A percentile compares a stretch with the other conserved stretches of the same genome.
Evolutionary conservation across 1,140 invertebrate genomes (phyloP).

Genomic region (Lutraria rhynchaena): DNA sequence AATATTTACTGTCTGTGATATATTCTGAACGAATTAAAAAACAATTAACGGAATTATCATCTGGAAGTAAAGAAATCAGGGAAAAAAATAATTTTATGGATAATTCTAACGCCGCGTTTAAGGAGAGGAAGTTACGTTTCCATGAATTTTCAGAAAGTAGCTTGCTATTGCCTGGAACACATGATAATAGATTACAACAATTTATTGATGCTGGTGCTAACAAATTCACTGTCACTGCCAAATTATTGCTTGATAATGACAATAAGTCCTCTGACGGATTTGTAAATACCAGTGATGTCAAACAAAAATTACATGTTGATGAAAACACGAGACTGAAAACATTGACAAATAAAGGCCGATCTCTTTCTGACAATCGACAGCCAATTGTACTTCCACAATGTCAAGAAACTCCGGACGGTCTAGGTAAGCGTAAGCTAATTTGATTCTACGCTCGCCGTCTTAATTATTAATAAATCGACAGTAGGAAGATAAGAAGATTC

Average conservation of each 20-base stretch:
- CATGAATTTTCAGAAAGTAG: not conserved
- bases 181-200: not conserved
- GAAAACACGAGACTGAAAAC: no score
- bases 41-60: not conserved
- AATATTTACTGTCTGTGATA: not conserved
- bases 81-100: not conserved
- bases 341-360: no score
- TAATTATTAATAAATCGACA: not conserved
- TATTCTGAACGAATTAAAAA: slow-evolving; percentile 27
- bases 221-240: no score
- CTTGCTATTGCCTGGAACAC: not conserved
- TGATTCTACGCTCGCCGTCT: no score
- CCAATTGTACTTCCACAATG: not conserved
- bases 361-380: not conserved
- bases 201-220: not conserved
- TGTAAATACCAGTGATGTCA: not conserved
- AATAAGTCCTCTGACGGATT: no score
- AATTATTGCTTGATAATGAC: no score
- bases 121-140: slow-evolving; percentile 9
- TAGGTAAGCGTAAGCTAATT: slow-evolving; percentile 9
- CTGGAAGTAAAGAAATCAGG: not conserved
- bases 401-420: not conserved
- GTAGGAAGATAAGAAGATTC: not conserved
- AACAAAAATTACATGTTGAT: not conserved
- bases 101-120: not conserved